Conservation (phyloP, 2,113 vertebrate species). For the Chloropsis hardwickii region DNA sequence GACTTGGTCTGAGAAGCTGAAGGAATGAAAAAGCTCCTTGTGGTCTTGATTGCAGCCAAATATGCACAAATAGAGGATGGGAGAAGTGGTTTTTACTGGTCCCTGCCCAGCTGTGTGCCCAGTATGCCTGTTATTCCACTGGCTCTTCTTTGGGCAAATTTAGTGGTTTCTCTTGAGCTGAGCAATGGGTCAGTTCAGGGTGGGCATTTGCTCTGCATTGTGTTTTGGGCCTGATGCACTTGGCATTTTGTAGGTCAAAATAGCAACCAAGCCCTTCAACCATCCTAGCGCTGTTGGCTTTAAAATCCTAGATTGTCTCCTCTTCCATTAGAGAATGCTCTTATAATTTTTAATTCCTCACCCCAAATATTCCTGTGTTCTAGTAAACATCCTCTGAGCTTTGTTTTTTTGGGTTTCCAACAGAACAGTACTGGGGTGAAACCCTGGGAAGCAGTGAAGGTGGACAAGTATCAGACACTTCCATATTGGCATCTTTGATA, state of each 20-base stretch:
- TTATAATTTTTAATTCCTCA: background rate
- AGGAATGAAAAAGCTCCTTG: conserved; percentile 24
- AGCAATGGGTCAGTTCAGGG: background rate
- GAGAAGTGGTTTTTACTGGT: background rate
- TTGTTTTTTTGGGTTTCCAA: background rate
- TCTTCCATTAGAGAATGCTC: background rate
- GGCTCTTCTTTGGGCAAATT: background rate
- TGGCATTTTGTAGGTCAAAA: background rate
- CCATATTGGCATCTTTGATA: background rate
- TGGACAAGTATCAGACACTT: background rate
- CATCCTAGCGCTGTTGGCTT: background rate
- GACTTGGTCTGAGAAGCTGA: background rate
- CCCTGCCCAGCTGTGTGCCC: background rate
- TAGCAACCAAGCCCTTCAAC: background rate
- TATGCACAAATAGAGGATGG: background rate
- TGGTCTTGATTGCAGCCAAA: background rate
- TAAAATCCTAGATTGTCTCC: background rate
- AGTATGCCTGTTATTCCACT: background rate
- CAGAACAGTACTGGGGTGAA: background rate
- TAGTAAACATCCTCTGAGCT: background rate
- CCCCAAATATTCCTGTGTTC: background rate
- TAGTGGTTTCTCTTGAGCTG: background rate
- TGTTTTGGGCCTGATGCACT: background rate
- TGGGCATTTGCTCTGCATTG: background rate
- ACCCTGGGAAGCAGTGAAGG: background rate